phyloP scores from a whole-genome alignment of 2,113 vertebrate species.

The Protobothrops flavoviridis region DNA sequence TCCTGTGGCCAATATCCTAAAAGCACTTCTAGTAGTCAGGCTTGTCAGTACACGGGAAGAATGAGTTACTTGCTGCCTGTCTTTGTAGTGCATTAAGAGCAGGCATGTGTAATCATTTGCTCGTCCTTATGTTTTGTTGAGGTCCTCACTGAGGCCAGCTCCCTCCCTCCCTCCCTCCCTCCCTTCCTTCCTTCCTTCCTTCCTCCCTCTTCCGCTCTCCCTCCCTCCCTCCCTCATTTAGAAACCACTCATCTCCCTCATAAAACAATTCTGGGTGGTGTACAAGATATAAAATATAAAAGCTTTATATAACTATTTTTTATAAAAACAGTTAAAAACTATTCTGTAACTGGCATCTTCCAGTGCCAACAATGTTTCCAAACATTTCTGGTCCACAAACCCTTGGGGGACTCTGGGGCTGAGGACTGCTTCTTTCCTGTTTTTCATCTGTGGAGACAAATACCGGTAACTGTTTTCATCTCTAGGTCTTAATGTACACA shows the following conservation, averaged over 20 bases:
- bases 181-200: background rate
- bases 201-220: too few relatives aligned
- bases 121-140: background rate
- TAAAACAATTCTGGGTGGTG: background rate
- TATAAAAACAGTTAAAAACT: background rate
- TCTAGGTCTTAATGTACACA: conserved; percentile 86
- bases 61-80: background rate
- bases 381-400: background rate
- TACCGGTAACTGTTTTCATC: fast-evolving
- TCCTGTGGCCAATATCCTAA: background rate
- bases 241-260: background rate
- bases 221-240: background rate
- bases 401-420: background rate
- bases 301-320: background rate
- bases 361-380: background rate
- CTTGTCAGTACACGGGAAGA: background rate
- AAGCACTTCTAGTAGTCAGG: background rate
- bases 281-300: background rate
- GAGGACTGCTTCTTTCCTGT: background rate
- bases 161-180: too few relatives aligned
- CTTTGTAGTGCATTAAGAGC: background rate
- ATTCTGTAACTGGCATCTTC: background rate
- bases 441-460: background rate
- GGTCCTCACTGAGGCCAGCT: background rate
- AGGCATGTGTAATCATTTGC: background rate